A percentile compares a stretch with the other conserved stretches of the same genome.
Conservation (phyloP, 2,888 invertebrate species). For the Eupithecia abbreviata region DNA sequence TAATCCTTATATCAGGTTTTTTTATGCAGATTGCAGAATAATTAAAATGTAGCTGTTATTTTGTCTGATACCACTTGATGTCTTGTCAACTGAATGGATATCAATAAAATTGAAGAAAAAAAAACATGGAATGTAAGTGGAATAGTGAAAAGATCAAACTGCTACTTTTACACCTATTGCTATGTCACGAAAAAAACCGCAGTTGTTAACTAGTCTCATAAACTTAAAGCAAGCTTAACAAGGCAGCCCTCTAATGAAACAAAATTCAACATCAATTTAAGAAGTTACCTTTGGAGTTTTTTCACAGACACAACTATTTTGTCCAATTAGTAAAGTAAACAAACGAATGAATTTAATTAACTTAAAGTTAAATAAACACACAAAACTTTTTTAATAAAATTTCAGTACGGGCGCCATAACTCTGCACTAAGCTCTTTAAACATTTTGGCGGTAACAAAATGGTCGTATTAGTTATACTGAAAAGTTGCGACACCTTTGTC, state of each 20-base stretch:
- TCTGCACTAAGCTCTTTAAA: neutral
- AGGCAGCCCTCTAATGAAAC: neutral
- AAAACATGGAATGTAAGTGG: too few species aligned
- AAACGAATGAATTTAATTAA: neutral
- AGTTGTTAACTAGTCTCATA: neutral
- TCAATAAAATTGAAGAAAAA: too few species aligned
- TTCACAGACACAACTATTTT: neutral
- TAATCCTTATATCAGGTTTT: too few species aligned
- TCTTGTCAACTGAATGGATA: too few species aligned
- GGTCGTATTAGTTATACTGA: conserved; percentile 4
- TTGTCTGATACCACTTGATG: too few species aligned
- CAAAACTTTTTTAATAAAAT: too few species aligned
- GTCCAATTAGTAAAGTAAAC: neutral
- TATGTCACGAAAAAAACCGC: neutral
- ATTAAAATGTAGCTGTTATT: too few species aligned
- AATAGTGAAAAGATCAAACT: too few species aligned
- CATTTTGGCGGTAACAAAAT: conserved; percentile 12
- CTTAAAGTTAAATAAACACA: too few species aligned
- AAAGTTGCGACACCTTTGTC: conserved; percentile 3
- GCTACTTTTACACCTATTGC: too few species aligned
- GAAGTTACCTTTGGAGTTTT: neutral
- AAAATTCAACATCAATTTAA: neutral
- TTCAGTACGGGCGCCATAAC: neutral
- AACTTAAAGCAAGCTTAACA: neutral
- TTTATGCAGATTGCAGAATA: too few species aligned